Percentiles rank a stretch among this genome's conserved stretches.
Conservation (phyloP, 2,888 invertebrate genomes). For the Tineola bisselliella region DNA sequence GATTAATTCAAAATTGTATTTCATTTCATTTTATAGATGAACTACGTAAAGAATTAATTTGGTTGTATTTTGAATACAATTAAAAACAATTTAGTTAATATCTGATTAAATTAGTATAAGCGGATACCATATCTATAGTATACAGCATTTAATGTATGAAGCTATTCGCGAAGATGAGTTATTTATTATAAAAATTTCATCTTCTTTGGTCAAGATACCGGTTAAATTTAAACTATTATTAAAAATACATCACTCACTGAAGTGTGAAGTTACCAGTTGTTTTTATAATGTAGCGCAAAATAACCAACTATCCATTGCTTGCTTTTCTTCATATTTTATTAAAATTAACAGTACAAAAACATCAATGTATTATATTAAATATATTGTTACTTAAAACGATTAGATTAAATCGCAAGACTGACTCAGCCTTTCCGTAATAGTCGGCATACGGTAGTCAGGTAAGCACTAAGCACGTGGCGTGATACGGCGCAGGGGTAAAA, state of each 20-base stretch:
- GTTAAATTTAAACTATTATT: background rate
- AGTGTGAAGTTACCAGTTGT: background rate
- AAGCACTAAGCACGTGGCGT: conserved; percentile 11
- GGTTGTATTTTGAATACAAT: no score
- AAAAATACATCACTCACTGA: background rate
- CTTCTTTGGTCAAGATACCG: background rate
- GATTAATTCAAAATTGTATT: background rate
- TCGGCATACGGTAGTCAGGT: background rate
- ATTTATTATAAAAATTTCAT: no score
- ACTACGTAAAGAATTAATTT: background rate
- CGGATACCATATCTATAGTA: no score
- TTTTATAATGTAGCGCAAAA: background rate
- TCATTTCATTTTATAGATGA: background rate
- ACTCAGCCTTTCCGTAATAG: background rate
- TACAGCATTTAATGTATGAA: no score
- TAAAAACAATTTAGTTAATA: no score
- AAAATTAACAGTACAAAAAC: background rate
- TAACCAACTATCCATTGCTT: background rate
- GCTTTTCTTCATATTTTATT: background rate
- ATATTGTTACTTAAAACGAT: background rate
- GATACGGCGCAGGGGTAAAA: conserved; percentile 1
- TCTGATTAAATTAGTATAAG: no score
- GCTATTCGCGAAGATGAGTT: no score
- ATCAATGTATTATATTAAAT: background rate
- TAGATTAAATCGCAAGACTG: background rate